Percentiles rank a stretch among this genome's conserved stretches.
Conservation (phyloP, 2,888 invertebrate species). For the Chloroclystis v-ata region DNA sequence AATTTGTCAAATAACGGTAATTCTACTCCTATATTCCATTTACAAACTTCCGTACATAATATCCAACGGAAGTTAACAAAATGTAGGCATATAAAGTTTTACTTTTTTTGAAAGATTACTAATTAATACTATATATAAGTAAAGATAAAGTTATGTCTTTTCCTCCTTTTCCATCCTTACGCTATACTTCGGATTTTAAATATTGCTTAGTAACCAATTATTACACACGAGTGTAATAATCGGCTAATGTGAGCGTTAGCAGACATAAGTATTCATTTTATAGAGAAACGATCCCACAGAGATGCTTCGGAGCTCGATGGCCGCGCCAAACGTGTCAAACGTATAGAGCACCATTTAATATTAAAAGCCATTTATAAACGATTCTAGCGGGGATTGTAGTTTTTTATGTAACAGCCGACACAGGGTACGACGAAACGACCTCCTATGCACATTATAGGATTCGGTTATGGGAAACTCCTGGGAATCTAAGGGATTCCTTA, state of each 20-base stretch:
- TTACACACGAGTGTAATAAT: background rate
- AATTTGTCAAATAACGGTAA: too few species aligned
- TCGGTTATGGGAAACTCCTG: background rate
- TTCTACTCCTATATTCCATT: too few species aligned
- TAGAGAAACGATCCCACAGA: conserved; percentile 14
- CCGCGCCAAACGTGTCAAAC: conserved; percentile 8
- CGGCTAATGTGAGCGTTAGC: background rate
- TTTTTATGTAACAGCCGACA: conserved; percentile 2
- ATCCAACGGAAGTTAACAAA: too few species aligned
- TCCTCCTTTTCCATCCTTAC: too few species aligned
- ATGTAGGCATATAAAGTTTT: too few species aligned
- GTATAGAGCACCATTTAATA: conserved; percentile 20
- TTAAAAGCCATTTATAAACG: conserved; percentile 8
- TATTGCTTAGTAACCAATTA: too few species aligned
- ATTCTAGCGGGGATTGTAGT: conserved; percentile 5
- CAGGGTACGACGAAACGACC: background rate
- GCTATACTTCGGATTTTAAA: too few species aligned
- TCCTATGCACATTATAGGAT: background rate
- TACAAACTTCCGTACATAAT: too few species aligned
- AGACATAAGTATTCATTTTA: conserved; percentile 5
- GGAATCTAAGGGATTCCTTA: background rate
- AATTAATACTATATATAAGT: too few species aligned
- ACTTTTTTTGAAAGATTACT: too few species aligned
- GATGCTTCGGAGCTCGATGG: conserved; percentile 18
- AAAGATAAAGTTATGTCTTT: too few species aligned